phyloP scores from a whole-genome alignment of 2,113 vertebrate species.

The Motacilla tschutschensis region DNA sequence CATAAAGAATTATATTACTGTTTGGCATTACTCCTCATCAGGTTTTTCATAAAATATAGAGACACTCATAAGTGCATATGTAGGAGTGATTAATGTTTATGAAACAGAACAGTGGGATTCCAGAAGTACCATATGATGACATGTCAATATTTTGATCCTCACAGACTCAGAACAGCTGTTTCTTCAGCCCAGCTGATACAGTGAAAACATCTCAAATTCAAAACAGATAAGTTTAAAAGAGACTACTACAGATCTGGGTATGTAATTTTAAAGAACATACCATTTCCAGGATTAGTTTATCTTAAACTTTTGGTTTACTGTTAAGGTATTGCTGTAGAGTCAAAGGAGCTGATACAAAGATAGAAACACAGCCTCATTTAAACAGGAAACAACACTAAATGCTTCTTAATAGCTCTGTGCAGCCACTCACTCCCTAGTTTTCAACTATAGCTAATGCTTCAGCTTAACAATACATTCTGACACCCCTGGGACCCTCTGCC shows the following conservation, averaged over 20 bases:
- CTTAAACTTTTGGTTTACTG: background rate
- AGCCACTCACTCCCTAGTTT: background rate
- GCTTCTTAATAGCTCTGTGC: background rate
- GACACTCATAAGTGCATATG: background rate
- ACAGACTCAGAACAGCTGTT: slow-evolving; percentile 37
- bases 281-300: background rate
- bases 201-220: background rate
- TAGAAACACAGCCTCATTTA: background rate
- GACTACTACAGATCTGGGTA: background rate
- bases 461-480: background rate
- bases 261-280: background rate
- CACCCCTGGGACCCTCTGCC: background rate
- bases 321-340: background rate
- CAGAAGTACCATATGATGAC: slow-evolving; percentile 1
- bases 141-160: slow-evolving; percentile 4
- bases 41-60: background rate
- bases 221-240: background rate
- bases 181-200: background rate
- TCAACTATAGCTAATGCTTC: background rate
- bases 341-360: background rate
- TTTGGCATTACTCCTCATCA: background rate
- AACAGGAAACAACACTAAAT: background rate
- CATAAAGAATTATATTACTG: background rate
- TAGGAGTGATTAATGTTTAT: background rate
- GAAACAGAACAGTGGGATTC: slow-evolving; percentile 8